These are phyloP conservation scores for Rhinogobio ventralis DNA, from an alignment of 2,797 vertebrate genomes.

Conservation along the genomic window DNA sequence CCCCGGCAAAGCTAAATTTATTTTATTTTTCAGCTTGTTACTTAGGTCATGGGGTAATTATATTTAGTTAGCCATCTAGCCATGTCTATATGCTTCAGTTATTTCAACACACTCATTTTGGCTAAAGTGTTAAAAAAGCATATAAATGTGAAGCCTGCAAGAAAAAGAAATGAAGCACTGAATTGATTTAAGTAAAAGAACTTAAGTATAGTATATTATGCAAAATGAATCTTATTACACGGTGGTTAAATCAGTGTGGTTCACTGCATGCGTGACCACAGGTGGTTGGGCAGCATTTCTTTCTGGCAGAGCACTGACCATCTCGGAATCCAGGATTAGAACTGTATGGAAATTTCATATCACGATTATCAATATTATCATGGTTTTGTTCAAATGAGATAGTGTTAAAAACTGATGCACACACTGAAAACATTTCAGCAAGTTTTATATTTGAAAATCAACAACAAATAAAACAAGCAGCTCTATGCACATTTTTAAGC, in stretches of 20 bases:
- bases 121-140: background rate
- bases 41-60: background rate
- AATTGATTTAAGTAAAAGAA: background rate
- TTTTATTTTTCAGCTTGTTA: background rate
- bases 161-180: background rate
- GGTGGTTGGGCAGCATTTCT: conserved; percentile 79
- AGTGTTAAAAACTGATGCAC: too few species aligned
- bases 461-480: too few species aligned
- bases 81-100: background rate
- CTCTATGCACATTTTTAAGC: too few species aligned
- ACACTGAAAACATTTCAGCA: too few species aligned
- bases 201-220: conserved; percentile 35
- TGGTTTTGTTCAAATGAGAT: too few species aligned
- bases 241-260: conserved; percentile 66
- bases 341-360: too few species aligned
- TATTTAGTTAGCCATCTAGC: background rate
- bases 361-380: too few species aligned
- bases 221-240: conserved; percentile 1
- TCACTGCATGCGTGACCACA: conserved; percentile 77
- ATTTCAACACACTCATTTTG: background rate
- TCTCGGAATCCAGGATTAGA: conserved; percentile 52
- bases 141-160: background rate
- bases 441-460: too few species aligned
- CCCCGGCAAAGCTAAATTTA: background rate
- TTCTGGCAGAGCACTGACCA: conserved; percentile 73